Percentiles rank a stretch among this genome's conserved stretches.
Evolutionary conservation across 2,113 vertebrate genomes (phyloP).

Genomic region (Apodemus speciosus): DNA sequence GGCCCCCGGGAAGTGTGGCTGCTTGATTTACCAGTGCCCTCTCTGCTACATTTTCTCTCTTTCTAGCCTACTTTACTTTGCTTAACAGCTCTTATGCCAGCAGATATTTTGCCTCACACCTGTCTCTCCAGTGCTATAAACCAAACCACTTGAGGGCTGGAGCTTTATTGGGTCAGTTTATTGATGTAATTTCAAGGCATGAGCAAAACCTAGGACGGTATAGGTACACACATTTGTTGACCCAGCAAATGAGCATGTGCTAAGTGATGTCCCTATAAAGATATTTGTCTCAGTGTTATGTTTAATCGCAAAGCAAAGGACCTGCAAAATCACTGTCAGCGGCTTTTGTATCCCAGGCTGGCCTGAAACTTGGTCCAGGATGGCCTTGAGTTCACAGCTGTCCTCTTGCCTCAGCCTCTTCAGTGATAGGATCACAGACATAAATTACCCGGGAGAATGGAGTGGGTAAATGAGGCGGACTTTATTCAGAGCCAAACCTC

Average conservation of each 20-base stretch:
- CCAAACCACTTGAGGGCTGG: background rate
- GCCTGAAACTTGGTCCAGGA: background rate
- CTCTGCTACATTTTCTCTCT: background rate
- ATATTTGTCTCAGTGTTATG: background rate
- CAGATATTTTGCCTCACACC: background rate
- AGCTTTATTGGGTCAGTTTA: background rate
- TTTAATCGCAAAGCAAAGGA: constrained; percentile 33
- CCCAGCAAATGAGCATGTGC: background rate
- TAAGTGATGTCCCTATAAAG: background rate
- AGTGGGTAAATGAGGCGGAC: background rate
- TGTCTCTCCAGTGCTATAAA: background rate
- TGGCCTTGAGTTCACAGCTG: background rate
- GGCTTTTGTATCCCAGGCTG: background rate
- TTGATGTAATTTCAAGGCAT: background rate
- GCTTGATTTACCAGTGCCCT: background rate
- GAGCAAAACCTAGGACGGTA: background rate
- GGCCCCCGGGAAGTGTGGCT: background rate
- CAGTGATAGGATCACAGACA: background rate
- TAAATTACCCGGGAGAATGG: background rate
- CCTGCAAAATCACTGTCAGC: background rate
- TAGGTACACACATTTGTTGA: background rate
- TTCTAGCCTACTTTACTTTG: background rate
- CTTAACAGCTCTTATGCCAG: background rate
- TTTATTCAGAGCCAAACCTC: background rate
- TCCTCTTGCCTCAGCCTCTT: background rate